Evolutionary conservation across 2,797 vertebrate species (phyloP).

Genomic region (Babyrousa celebensis): DNA sequence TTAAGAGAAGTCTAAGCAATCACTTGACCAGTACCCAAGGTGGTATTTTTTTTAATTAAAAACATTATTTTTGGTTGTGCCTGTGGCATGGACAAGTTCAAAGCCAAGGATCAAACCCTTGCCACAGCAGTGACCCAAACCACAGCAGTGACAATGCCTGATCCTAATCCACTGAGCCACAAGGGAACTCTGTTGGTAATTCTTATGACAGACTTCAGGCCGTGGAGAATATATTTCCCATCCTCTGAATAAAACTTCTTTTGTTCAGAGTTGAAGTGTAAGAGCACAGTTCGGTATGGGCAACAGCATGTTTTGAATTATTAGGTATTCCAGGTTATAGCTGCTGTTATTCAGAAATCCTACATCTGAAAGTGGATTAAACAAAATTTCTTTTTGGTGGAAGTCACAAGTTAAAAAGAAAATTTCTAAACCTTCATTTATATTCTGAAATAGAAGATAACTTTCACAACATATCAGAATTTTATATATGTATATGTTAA

Average conservation of each 20-base stretch:
- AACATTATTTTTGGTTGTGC: too few relatives aligned
- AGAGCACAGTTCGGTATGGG: background rate
- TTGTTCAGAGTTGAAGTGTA: background rate
- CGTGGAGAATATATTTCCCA: background rate
- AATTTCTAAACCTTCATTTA: constrained; percentile 55
- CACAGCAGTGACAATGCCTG: too few relatives aligned
- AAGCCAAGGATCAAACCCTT: too few relatives aligned
- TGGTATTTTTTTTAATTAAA: background rate
- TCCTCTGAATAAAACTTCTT: background rate
- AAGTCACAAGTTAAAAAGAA: background rate
- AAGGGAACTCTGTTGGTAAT: background rate
- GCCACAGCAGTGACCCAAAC: too few relatives aligned
- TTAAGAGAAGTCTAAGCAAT: background rate
- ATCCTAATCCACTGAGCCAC: too few relatives aligned
- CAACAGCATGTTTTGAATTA: background rate
- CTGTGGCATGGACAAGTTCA: too few relatives aligned
- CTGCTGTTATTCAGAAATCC: background rate
- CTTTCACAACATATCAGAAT: background rate
- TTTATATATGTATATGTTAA: constrained; percentile 56
- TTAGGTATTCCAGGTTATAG: background rate
- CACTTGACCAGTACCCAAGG: background rate
- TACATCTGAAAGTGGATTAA: background rate
- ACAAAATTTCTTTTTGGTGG: background rate
- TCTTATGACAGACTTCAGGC: background rate
- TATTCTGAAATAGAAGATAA: constrained; percentile 31